Evolutionary conservation across 2,113 vertebrate species (phyloP).

Genomic region (Sphaerodactylus townsendi): DNA sequence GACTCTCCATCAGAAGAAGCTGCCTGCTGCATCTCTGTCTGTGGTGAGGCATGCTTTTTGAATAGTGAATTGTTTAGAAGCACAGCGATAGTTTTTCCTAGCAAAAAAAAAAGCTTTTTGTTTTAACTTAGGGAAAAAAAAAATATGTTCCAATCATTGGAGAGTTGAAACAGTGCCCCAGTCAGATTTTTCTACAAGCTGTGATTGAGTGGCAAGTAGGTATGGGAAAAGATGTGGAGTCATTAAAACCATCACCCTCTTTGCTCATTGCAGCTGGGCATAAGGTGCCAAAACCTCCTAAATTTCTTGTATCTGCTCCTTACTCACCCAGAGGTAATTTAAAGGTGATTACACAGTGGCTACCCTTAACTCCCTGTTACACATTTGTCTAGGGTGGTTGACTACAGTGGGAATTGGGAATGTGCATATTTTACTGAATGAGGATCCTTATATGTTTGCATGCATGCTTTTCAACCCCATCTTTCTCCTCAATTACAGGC

Average conservation of each 20-base stretch:
- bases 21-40: too few species aligned
- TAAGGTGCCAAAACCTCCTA: background rate
- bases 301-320: background rate
- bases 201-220: background rate
- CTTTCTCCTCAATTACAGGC: background rate
- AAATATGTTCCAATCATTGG: too few species aligned
- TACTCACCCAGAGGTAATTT: background rate
- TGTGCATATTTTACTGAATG: background rate
- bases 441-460: background rate
- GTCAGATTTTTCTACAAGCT: background rate
- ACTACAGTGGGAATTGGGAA: background rate
- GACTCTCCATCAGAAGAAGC: too few species aligned
- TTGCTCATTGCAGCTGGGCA: background rate
- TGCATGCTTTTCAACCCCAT: too few species aligned
- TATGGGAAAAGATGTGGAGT: background rate
- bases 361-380: background rate
- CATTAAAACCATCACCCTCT: background rate
- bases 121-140: too few species aligned
- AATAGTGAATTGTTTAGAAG: too few species aligned
- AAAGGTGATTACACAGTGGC: background rate
- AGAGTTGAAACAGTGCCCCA: too few species aligned
- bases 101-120: too few species aligned
- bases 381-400: background rate
- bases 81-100: too few species aligned
- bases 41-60: too few species aligned